phyloP scores from a whole-genome alignment of 2,797 vertebrate genomes.

The Dryobates pubescens region DNA sequence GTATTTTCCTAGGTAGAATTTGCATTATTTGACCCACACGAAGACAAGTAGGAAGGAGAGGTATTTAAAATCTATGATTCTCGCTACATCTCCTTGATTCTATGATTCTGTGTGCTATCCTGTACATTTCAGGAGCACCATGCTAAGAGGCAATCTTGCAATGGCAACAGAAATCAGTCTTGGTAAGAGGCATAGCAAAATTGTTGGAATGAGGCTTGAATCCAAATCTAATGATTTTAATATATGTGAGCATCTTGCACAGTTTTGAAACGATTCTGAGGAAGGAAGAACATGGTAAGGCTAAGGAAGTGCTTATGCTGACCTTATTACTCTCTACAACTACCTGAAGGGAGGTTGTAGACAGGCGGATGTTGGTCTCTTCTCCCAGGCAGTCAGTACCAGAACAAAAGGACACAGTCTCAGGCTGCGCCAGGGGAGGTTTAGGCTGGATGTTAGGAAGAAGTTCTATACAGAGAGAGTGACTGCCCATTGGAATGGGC shows the following conservation, averaged over 20 bases:
- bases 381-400: no score
- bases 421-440: no score
- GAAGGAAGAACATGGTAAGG: not conserved
- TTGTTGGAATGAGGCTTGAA: not conserved
- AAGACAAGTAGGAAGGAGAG: not conserved
- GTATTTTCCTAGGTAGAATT: not conserved
- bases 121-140: not conserved
- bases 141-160: not conserved
- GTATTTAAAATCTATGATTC: no score
- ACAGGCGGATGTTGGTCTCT: no score
- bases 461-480: no score
- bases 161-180: not conserved
- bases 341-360: no score
- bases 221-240: not conserved
- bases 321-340: no score
- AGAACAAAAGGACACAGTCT: no score
- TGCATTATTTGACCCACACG: not conserved
- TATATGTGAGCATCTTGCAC: not conserved
- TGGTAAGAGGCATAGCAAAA: not conserved
- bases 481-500: no score
- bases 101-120: not conserved
- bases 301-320: not conserved
- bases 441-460: no score
- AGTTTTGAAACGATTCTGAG: not conserved
- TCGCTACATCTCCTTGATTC: no score